These are phyloP conservation scores for Mormyrus proboscirostris DNA, from an alignment of 2,797 vertebrate species.

Conservation along the genomic window DNA sequence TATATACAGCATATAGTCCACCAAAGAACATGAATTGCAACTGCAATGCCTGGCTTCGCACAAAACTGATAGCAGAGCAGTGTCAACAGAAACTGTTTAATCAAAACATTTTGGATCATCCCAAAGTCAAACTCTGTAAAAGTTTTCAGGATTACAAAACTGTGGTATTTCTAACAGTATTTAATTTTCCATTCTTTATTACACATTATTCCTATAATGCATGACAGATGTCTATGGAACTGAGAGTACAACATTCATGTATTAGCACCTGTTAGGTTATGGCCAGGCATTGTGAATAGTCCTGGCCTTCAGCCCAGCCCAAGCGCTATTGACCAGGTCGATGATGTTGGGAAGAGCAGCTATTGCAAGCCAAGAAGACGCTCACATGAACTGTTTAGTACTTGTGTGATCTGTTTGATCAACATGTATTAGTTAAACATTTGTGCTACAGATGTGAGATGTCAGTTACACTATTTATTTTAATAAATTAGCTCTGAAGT, in stretches of 20 bases:
- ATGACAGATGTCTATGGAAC: no score
- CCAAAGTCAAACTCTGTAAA: not conserved
- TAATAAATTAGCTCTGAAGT: not conserved
- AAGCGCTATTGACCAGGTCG: slow-evolving; percentile 41
- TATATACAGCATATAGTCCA: not conserved
- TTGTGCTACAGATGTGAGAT: not conserved
- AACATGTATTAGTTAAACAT: not conserved
- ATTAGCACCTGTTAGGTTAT: not conserved
- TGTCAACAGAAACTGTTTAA: not conserved
- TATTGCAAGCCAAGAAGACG: not conserved
- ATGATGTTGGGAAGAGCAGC: slow-evolving; percentile 47
- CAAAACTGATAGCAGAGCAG: not conserved
- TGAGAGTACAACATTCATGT: not conserved
- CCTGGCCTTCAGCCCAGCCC: not conserved
- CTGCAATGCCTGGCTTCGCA: not conserved
- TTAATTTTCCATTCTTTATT: not conserved
- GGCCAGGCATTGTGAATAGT: not conserved
- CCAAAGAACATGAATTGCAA: not conserved
- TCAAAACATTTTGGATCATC: not conserved
- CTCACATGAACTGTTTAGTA: not conserved
- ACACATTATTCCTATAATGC: not conserved
- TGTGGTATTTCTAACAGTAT: not conserved
- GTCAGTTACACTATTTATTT: not conserved
- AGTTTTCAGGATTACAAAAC: not conserved
- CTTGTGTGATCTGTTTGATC: not conserved